phyloP scores from a whole-genome alignment of 1,140 invertebrate genomes.

The Nylanderia fulva region DNA sequence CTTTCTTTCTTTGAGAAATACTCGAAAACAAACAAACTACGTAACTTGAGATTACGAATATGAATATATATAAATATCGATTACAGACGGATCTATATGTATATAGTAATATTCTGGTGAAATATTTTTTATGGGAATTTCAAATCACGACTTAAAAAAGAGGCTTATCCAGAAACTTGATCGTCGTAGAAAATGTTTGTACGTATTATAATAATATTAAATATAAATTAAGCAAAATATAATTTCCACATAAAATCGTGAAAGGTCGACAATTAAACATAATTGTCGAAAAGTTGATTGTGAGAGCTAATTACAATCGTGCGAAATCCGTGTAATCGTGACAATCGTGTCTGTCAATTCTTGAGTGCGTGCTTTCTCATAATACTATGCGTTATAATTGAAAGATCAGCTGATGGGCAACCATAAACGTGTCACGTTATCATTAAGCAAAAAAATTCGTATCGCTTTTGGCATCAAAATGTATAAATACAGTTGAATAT shows the following conservation, averaged over 20 bases:
- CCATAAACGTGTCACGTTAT: slow-evolving; percentile 33
- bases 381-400: slow-evolving; percentile 48
- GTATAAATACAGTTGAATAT: neutral
- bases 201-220: too few species aligned
- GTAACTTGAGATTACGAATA: neutral
- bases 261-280: neutral
- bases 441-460: slow-evolving; percentile 24
- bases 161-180: neutral
- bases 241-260: neutral
- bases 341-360: slow-evolving; percentile 9
- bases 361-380: slow-evolving; percentile 30
- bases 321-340: slow-evolving; percentile 12
- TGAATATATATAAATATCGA: neutral
- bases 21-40: neutral
- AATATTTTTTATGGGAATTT: neutral
- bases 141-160: neutral
- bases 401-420: slow-evolving; percentile 70
- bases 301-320: too few species aligned
- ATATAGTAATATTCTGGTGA: too few species aligned
- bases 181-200: neutral
- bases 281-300: too few species aligned
- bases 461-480: neutral
- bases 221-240: too few species aligned
- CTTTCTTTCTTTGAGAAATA: neutral
- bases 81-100: neutral